These are phyloP conservation scores for Scyliorhinus canicula DNA, from an alignment of 2,797 vertebrate species.

Conservation along the genomic window DNA sequence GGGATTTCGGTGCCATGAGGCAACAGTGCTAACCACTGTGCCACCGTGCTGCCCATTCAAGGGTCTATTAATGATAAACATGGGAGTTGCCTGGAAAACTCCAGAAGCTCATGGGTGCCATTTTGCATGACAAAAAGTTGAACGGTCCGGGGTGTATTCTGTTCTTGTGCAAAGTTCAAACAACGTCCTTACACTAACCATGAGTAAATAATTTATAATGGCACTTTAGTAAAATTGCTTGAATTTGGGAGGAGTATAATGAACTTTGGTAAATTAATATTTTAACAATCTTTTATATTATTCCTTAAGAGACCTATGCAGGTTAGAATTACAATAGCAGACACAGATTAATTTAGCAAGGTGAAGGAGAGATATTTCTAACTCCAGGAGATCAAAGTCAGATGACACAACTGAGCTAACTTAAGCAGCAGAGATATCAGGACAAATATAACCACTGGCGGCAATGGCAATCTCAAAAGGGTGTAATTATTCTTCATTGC, in stretches of 20 bases:
- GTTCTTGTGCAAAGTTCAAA: not conserved
- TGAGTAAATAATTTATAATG: too few species aligned
- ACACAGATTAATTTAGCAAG: not conserved
- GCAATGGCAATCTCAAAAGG: not conserved
- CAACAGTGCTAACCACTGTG: too few species aligned
- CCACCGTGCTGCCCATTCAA: too few species aligned
- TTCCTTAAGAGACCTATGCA: not conserved
- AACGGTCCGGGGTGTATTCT: not conserved
- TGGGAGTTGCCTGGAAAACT: not conserved
- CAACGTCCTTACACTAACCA: not conserved
- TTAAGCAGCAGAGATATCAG: not conserved
- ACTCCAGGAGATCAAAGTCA: not conserved
- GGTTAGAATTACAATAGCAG: not conserved
- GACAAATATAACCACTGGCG: not conserved
- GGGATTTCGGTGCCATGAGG: too few species aligned
- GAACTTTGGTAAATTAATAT: not conserved
- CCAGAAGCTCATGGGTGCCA: not conserved
- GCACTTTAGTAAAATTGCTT: not conserved
- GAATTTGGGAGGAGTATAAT: not conserved
- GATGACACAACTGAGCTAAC: not conserved
- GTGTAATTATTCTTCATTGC: not conserved
- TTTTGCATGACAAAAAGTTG: not conserved
- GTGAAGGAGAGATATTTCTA: not conserved
- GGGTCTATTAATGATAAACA: not conserved
- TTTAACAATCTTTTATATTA: not conserved